A percentile compares a stretch with the other conserved stretches of the same genome.
Conservation (phyloP, 2,888 invertebrate species). For the Hypolimnas misippus region DNA sequence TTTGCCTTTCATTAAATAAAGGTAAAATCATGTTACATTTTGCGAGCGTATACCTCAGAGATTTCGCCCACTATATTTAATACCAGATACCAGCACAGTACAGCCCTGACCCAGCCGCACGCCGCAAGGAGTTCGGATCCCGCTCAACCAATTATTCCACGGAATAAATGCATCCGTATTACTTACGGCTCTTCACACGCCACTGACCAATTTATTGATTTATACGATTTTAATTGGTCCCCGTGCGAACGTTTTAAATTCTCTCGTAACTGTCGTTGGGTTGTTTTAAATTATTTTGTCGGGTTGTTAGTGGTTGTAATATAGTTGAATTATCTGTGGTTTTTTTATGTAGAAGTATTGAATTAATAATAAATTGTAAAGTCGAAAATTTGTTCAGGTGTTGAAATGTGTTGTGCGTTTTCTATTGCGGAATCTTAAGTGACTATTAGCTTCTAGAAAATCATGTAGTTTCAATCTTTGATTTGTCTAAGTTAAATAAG, state of each 20-base stretch:
- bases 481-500: too few relatives aligned
- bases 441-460: too few relatives aligned
- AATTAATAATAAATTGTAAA: not conserved
- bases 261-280: not conserved
- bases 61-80: not conserved
- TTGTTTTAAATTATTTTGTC: not conserved
- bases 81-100: not conserved
- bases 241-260: constrained; percentile 1
- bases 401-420: too few relatives aligned
- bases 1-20: constrained; percentile 1
- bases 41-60: not conserved
- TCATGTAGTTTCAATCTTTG: too few relatives aligned
- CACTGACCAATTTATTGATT: constrained; percentile 46
- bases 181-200: constrained; percentile 41
- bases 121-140: constrained; percentile 52
- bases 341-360: too few relatives aligned
- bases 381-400: too few relatives aligned
- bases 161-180: constrained; percentile 47
- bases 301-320: too few relatives aligned
- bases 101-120: constrained; percentile 45
- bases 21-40: not conserved
- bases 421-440: too few relatives aligned
- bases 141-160: constrained; percentile 55
- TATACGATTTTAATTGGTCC: constrained; percentile 46
- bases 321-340: too few relatives aligned